These are phyloP conservation scores for Xylota sylvarum DNA, from an alignment of 2,888 invertebrate species.

Conservation along the genomic window DNA sequence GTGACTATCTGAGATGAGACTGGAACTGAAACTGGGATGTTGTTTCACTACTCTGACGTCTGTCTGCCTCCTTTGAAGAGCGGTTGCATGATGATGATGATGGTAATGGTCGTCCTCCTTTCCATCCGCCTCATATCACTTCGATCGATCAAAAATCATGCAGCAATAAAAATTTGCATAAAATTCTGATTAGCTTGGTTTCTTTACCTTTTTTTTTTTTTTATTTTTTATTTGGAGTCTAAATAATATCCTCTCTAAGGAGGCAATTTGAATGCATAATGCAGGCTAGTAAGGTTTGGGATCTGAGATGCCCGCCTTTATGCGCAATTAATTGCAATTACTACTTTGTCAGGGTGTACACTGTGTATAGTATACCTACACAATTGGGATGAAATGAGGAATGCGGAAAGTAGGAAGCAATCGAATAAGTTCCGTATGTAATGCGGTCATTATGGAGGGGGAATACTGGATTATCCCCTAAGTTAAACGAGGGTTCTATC, in stretches of 20 bases:
- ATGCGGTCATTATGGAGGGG: constrained; percentile 44
- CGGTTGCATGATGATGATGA: constrained; percentile 61
- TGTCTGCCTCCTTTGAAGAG: constrained; percentile 34
- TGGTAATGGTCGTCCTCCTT: constrained; percentile 61
- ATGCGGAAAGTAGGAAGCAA: constrained; percentile 27
- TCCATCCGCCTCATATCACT: constrained; percentile 67
- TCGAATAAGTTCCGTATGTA: constrained; percentile 39
- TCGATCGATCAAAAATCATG: constrained; percentile 76
- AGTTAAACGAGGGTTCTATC: constrained; percentile 39
- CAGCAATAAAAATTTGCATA: constrained; percentile 77
- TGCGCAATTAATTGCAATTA: constrained; percentile 76
- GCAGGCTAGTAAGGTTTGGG: constrained; percentile 31
- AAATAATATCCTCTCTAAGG: constrained; percentile 68
- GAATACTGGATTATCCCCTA: constrained; percentile 19
- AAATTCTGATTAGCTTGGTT: constrained; percentile 65
- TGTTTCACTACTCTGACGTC: constrained; percentile 16
- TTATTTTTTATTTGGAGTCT: background rate
- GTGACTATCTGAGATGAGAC: constrained; percentile 36
- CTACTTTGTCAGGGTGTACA: constrained; percentile 52
- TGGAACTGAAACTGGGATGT: constrained; percentile 16
- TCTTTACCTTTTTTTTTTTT: constrained; percentile 10
- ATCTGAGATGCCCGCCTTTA: constrained; percentile 63
- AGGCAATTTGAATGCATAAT: constrained; percentile 74
- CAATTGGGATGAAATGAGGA: background rate
- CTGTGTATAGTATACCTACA: background rate